Evolutionary conservation across 2,888 invertebrate genomes (phyloP).

Genomic region (Cephalotes varians): DNA sequence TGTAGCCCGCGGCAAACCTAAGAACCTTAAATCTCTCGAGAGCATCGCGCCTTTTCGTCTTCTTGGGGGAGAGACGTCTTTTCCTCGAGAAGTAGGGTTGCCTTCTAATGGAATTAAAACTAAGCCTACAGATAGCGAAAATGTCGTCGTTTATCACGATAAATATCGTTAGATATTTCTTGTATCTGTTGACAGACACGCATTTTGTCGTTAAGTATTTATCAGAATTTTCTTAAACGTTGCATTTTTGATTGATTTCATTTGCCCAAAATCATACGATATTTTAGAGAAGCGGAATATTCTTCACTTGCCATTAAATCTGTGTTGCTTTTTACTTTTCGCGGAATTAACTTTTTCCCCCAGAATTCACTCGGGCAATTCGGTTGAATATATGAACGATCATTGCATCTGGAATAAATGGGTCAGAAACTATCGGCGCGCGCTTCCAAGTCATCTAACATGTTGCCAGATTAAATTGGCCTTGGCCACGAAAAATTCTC

Average conservation of each 20-base stretch:
- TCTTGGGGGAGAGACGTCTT: slow-evolving; percentile 18
- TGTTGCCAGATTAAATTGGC: slow-evolving; percentile 76
- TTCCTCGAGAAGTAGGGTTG: slow-evolving; percentile 63
- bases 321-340: slow-evolving; percentile 30
- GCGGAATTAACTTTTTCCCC: slow-evolving; percentile 50
- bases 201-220: neutral
- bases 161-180: slow-evolving; percentile 75
- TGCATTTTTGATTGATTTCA: neutral
- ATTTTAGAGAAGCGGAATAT: slow-evolving; percentile 22
- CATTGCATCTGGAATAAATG: slow-evolving; percentile 81
- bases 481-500: slow-evolving; percentile 65
- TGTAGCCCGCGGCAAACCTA: slow-evolving; percentile 69
- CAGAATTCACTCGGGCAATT: slow-evolving; percentile 41
- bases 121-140: slow-evolving; percentile 80
- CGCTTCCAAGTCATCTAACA: slow-evolving; percentile 83
- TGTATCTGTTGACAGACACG: slow-evolving; percentile 33
- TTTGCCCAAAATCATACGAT: neutral
- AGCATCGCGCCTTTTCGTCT: slow-evolving; percentile 50
- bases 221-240: neutral
- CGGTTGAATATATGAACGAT: slow-evolving; percentile 49
- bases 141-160: slow-evolving; percentile 79
- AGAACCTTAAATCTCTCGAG: slow-evolving; percentile 56
- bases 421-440: slow-evolving; percentile 82
- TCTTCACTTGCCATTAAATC: slow-evolving; percentile 49
- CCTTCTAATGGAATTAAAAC: slow-evolving; percentile 83